These are phyloP conservation scores for Xiphophorus maculatus DNA, from an alignment of 2,113 vertebrate species.

Conservation along the genomic window DNA sequence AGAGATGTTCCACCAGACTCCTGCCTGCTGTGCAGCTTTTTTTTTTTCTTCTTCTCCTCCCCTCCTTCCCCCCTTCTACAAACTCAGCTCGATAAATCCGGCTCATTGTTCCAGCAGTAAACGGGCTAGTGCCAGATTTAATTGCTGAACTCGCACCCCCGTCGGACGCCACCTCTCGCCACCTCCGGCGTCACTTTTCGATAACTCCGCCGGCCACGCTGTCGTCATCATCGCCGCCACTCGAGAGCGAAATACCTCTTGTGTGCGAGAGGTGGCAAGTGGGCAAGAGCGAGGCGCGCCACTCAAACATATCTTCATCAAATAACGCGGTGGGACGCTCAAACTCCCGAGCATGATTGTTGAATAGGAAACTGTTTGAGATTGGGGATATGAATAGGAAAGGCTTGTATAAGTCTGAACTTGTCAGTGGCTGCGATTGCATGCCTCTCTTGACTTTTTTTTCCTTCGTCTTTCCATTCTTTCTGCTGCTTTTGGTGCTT, in stretches of 20 bases:
- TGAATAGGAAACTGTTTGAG: slow-evolving; percentile 62
- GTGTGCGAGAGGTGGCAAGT: slow-evolving; percentile 74
- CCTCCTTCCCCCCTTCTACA: not conserved
- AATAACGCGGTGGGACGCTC: slow-evolving; percentile 46
- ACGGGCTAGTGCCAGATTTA: slow-evolving; percentile 54
- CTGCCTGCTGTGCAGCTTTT: slow-evolving; percentile 41
- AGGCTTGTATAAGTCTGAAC: slow-evolving; percentile 70
- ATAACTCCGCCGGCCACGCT: slow-evolving; percentile 50
- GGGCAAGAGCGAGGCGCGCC: slow-evolving; percentile 63
- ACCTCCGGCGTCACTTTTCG: slow-evolving; percentile 69
- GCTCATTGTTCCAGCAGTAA: slow-evolving; percentile 51
- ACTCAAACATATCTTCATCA: slow-evolving; percentile 72
- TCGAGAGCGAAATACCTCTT: slow-evolving; percentile 73
- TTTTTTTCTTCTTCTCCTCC: not conserved
- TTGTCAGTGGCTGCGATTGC: slow-evolving; percentile 64
- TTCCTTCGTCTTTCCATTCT: slow-evolving; percentile 34
- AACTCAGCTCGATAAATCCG: slow-evolving; percentile 42
- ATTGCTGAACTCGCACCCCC: slow-evolving; percentile 35
- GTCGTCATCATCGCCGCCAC: slow-evolving; percentile 64
- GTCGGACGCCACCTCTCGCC: slow-evolving; percentile 45
- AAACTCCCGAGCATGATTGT: slow-evolving; percentile 51
- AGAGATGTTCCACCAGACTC: slow-evolving; percentile 75
- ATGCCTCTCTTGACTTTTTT: slow-evolving; percentile 59
- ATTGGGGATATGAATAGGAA: slow-evolving; percentile 56
- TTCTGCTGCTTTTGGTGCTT: slow-evolving; percentile 73